Evolutionary conservation across 2,797 vertebrate genomes (phyloP).

Genomic region (Periparus ater): DNA sequence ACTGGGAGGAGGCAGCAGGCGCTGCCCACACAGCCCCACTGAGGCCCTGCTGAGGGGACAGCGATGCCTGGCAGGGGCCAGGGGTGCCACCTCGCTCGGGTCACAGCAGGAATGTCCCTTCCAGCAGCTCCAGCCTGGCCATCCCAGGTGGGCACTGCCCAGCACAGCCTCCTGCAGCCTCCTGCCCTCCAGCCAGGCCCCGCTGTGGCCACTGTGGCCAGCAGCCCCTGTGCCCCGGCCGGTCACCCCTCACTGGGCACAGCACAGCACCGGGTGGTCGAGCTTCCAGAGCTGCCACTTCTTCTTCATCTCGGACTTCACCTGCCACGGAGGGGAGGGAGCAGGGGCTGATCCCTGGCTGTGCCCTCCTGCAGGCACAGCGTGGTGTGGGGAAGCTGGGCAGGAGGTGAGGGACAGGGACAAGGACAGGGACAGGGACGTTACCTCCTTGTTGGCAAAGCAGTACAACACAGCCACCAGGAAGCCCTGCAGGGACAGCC

Average conservation of each 20-base stretch:
- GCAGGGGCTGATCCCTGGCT: neutral
- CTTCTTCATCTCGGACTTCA: slow-evolving; percentile 81
- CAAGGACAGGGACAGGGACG: no score
- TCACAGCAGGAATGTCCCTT: neutral
- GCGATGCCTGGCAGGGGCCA: neutral
- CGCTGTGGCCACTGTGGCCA: accelerated
- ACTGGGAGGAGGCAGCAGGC: neutral
- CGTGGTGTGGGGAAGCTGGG: accelerated
- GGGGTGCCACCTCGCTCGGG: neutral
- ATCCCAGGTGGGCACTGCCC: neutral
- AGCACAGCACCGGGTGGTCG: slow-evolving; percentile 68
- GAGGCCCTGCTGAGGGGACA: neutral
- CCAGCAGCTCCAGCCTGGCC: neutral
- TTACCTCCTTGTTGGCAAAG: slow-evolving; percentile 84
- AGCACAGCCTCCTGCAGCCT: neutral
- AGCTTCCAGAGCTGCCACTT: slow-evolving; percentile 80
- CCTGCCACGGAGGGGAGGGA: slow-evolving; percentile 49
- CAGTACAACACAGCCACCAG: slow-evolving; percentile 86
- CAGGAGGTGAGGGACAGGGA: neutral
- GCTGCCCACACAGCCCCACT: accelerated
- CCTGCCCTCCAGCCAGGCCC: neutral
- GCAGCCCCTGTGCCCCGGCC: neutral
- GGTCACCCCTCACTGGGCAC: slow-evolving; percentile 65
- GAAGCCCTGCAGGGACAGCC: slow-evolving; percentile 76
- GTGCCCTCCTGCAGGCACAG: neutral